Percentiles rank a stretch among this genome's conserved stretches.
Evolutionary conservation across 2,797 vertebrate genomes (phyloP).

Genomic region (Alosa sapidissima): DNA sequence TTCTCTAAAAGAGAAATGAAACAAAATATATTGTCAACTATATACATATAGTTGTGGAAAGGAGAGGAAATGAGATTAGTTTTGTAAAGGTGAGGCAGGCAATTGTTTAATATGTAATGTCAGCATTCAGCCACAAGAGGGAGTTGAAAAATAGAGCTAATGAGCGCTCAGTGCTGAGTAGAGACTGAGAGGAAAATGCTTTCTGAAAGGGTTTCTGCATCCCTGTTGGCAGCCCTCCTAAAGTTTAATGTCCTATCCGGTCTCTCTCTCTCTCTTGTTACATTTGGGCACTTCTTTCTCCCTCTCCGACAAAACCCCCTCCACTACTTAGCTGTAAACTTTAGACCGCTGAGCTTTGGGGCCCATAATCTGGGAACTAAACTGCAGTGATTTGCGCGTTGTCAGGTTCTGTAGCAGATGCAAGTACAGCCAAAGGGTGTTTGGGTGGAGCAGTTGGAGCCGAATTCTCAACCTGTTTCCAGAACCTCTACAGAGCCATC

Average conservation of each 20-base stretch:
- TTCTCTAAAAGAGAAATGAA: neutral
- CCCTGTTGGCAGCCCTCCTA: neutral
- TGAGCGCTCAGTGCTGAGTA: neutral
- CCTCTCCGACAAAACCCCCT: neutral
- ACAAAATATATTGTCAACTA: neutral
- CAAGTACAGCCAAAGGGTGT: neutral
- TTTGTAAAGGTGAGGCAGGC: neutral
- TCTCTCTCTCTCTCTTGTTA: neutral
- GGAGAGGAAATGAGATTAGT: neutral
- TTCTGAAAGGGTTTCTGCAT: neutral
- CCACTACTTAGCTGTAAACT: neutral
- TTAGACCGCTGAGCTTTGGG: neutral
- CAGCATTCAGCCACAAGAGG: neutral
- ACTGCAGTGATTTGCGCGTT: neutral
- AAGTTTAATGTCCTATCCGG: neutral
- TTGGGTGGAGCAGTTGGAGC: neutral
- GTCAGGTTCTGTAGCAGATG: neutral
- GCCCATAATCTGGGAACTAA: neutral
- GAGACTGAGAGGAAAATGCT: neutral
- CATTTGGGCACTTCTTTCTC: neutral
- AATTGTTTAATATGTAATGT: neutral
- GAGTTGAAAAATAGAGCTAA: constrained; percentile 2
- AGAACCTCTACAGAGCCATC: neutral
- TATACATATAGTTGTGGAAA: neutral
- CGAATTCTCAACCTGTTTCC: neutral